These are phyloP conservation scores for Campoletis raptor DNA, from an alignment of 2,888 invertebrate genomes.

Conservation along the genomic window DNA sequence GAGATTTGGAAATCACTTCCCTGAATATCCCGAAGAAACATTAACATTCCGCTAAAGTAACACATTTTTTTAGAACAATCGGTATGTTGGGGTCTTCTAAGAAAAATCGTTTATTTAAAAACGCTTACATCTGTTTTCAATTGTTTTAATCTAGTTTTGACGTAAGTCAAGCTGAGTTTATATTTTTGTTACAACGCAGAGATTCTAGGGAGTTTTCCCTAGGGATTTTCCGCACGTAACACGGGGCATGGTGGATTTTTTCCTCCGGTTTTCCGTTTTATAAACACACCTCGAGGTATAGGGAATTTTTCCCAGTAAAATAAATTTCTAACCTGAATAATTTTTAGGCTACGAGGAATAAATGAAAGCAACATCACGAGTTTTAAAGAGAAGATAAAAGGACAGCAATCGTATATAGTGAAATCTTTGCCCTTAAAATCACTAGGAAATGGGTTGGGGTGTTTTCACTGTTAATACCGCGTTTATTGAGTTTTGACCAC, in stretches of 20 bases:
- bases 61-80: no score
- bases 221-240: background rate
- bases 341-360: background rate
- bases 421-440: background rate
- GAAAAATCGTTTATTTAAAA: no score
- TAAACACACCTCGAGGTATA: background rate
- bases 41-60: no score
- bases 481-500: conserved; percentile 9
- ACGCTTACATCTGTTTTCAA: no score
- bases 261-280: background rate
- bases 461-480: background rate
- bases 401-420: background rate
- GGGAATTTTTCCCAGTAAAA: background rate
- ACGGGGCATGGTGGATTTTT: background rate
- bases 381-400: background rate
- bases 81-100: no score
- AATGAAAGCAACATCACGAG: background rate
- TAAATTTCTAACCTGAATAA: background rate
- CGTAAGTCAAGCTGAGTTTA: no score
- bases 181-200: background rate
- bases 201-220: background rate
- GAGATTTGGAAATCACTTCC: no score
- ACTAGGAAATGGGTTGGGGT: background rate
- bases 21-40: no score
- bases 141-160: no score